Percentiles rank a stretch among this genome's conserved stretches.
phyloP scores from a whole-genome alignment of 2,888 invertebrate species.

The Allacma fusca region DNA sequence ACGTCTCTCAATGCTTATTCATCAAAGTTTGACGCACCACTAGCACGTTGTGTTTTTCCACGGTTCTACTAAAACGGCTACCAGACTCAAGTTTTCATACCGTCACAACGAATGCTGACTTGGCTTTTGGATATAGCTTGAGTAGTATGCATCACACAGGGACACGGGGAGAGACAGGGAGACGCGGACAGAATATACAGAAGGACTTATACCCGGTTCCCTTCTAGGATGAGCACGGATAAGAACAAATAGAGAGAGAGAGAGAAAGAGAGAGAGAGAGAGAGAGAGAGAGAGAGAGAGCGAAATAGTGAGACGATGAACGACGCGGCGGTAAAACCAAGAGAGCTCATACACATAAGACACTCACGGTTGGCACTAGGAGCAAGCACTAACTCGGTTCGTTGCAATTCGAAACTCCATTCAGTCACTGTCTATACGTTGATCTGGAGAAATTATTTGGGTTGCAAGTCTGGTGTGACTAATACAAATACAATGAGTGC shows the following conservation, averaged over 20 bases:
- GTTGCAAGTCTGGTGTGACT: conserved; percentile 44
- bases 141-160: not conserved
- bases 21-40: conserved; percentile 36
- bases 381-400: conserved; percentile 26
- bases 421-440: conserved; percentile 21
- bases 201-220: too few relatives aligned
- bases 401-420: conserved; percentile 17
- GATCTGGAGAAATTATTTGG: conserved; percentile 43
- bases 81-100: not conserved
- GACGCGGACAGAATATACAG: not conserved
- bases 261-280: not conserved
- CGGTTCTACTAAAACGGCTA: not conserved
- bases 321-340: not conserved
- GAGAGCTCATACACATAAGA: not conserved
- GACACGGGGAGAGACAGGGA: not conserved
- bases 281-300: not conserved
- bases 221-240: not conserved
- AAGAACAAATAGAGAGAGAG: conserved; percentile 2
- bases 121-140: conserved; percentile 5
- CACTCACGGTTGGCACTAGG: not conserved
- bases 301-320: not conserved
- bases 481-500: conserved; percentile 44
- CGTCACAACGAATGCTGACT: conserved; percentile 10
- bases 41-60: conserved; percentile 14
- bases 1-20: conserved; percentile 26